Evolutionary conservation across 2,888 invertebrate species (phyloP), one percentile per base, ranked within the genome.

Genomic region (Boloria euphrosyne): DNA sequence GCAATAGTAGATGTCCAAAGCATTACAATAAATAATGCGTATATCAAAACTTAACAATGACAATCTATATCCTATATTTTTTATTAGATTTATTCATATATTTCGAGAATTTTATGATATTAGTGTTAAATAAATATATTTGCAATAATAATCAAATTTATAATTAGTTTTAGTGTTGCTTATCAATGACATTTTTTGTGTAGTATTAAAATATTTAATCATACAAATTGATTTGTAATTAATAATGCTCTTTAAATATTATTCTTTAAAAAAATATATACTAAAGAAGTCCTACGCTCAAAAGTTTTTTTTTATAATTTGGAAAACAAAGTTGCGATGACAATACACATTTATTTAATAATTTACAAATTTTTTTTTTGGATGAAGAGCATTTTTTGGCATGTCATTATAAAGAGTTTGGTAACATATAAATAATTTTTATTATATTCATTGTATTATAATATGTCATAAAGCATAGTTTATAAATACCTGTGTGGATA

Each of bases 81-180:
- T 50, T 59, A 52, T 61, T 65, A 55, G 46, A 14, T 50, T 61
- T 60, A 55, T 66, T 62, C 57, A 57, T 66, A 62, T 63, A 51
- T 62, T 57, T 53, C 50, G 38, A 50, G 62, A 62, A 43, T 61
- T 64, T 47, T 65, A 57, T 64, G 49, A 18, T 46, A 46, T 57
- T 54, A 54, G 54, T 61, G 13, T 61, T 52, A 50, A 38, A 55
- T 44, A 10, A 49, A 58, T 52, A 38, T 64, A 66, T 53, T 55
- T 51, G 68, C 68, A 68, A 68, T 68, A 65, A 62, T 46, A 65
- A 62, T 46, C 31, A 50, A 63, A 18, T 67, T 38, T 18, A 59
- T 50, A 22, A 13, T 61, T 55, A 60, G 60, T 55, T 67, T 7
- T 50, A 16, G 52, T 65, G 43, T 31, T 43, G n/a, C 62, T 62